phyloP scores from a whole-genome alignment of 2,888 invertebrate genomes.

The Leucophora obtusa region DNA sequence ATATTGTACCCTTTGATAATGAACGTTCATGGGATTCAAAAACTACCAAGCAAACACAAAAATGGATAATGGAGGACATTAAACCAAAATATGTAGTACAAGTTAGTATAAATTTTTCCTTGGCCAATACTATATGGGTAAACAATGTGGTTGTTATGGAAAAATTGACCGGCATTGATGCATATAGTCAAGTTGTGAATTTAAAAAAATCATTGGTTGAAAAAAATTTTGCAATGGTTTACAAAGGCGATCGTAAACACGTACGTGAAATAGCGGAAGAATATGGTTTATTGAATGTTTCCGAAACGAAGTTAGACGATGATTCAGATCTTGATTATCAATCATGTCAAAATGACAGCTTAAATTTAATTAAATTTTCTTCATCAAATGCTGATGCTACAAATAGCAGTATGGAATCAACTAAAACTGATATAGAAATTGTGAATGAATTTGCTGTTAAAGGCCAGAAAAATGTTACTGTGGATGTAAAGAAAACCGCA shows the following conservation, averaged over 20 bases:
- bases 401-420: conserved; percentile 47
- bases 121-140: conserved; percentile 72
- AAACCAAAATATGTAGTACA: conserved; percentile 71
- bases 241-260: conserved; percentile 54
- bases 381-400: conserved; percentile 64
- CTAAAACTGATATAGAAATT: conserved; percentile 7
- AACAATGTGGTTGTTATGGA: conserved; percentile 71
- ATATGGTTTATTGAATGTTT: conserved; percentile 46
- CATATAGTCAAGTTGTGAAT: conserved; percentile 65
- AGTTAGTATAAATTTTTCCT: conserved; percentile 70
- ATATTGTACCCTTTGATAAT: conserved; percentile 80
- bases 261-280: conserved; percentile 65
- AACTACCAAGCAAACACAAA: conserved; percentile 75
- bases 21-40: conserved; percentile 80
- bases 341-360: conserved; percentile 59
- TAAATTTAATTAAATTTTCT: conserved; percentile 65
- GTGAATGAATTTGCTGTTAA: not conserved
- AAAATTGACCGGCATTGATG: conserved; percentile 65
- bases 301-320: conserved; percentile 2
- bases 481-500: not conserved
- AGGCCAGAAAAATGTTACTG: not conserved
- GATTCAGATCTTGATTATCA: conserved; percentile 57
- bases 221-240: conserved; percentile 63
- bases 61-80: conserved; percentile 74
- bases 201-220: conserved; percentile 67